Evolutionary conservation across 2,113 vertebrate genomes (phyloP).

Genomic region (Ancistrus triradiatus): DNA sequence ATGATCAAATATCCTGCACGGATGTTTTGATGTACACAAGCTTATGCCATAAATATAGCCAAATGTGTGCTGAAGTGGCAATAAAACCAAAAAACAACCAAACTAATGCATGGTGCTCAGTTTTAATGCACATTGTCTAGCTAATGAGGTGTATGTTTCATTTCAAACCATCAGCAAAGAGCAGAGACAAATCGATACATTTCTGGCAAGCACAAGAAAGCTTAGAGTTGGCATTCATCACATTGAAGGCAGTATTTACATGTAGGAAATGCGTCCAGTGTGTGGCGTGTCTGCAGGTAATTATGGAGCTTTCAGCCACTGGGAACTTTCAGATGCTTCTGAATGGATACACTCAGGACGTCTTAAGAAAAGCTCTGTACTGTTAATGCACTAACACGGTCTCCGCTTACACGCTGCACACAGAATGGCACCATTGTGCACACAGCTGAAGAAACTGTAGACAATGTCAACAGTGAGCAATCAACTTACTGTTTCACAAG

Average conservation of each 20-base stretch:
- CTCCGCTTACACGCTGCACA: conserved; percentile 4
- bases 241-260: neutral
- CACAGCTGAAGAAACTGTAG: neutral
- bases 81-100: too few relatives aligned
- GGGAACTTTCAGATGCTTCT: neutral
- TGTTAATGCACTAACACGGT: neutral
- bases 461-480: too few relatives aligned
- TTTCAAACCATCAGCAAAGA: neutral
- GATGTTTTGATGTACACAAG: too few relatives aligned
- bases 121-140: too few relatives aligned
- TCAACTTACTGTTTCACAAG: too few relatives aligned
- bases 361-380: neutral
- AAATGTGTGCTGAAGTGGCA: too few relatives aligned
- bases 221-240: neutral
- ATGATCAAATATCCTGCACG: too few relatives aligned
- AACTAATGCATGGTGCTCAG: too few relatives aligned
- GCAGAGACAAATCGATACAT: neutral
- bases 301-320: neutral
- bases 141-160: too few relatives aligned
- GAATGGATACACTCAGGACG: neutral
- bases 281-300: neutral
- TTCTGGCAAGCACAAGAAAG: too few relatives aligned
- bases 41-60: too few relatives aligned
- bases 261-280: neutral
- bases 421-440: conserved; percentile 22